Evolutionary conservation across 35 echinoderm and acorn worm genomes (phyloP), one percentile per base, ranked within the genome.

Genomic region (Diadema setosum): DNA sequence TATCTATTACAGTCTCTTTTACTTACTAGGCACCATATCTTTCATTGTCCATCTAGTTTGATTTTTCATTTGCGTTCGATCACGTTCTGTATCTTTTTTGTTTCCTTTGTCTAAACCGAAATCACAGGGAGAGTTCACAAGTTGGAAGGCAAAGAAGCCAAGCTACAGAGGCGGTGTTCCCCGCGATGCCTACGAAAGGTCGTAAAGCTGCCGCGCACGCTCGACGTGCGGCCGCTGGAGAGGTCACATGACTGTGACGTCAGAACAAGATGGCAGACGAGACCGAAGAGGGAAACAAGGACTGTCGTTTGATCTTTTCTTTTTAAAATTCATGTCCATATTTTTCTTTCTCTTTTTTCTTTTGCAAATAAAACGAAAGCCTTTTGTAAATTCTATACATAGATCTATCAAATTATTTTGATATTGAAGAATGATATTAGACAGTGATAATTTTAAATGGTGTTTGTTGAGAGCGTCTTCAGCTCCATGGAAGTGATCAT

Each of bases 111-210:
- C 12, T 41, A 56, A 14, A 58, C 12, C 46, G 16, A 31, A 21
- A 32, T 21, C 45, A 39, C 65, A 91, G 90, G 84, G 61, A 83
- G 82, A 21, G 64, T 91, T 15, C 64, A 74, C 49, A 91, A 91
- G 46, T 49, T 91, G 33, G 86, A 85, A 84, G 46, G 82, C 20
- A 85, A 91, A 86, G 90, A 91, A 60, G 42, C n/a, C 3, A 75
- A 85, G 57, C 25, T 91, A 45, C 44, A 85, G 48, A 46, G 84
- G 58, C 84, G 32, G 8, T 91, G 90, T 32, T 39, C 49, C 20
- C 37, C 44, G 2, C 70, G 84, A 20, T 91, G 90, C 36, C 46
- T 75, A 26, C 15, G 67, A 30, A 40, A 85, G 58, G 70, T 85
- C 21, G 24, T 50, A 14, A 74, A 50, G 46, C 31, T 91, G 41